Base-by-base conservation (phyloP, 2,888 invertebrate genomes). In the Electrophaes corylata region DNA sequence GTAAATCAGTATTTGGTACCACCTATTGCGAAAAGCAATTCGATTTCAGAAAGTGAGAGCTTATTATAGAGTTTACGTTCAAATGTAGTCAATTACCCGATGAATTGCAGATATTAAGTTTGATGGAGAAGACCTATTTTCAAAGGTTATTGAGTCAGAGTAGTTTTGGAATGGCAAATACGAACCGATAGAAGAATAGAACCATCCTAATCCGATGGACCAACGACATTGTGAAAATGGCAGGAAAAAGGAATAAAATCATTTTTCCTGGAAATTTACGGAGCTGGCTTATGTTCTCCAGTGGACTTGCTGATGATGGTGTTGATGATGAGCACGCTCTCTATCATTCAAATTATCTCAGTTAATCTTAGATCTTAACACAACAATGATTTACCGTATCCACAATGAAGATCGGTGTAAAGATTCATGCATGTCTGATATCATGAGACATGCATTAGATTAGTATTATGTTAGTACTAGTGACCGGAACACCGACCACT, bases 401-500 rank as follows among this genome's bases (percentile, higher is more conserved):
- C 12, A 16, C 10, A 37, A 37, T 37, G 16, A 16, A 35, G 35
- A 16, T 29, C 8, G 23, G 1, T 23, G 23, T 6, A n/a, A n/a
- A n/a, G n/a, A n/a, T 6, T 10, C 10, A 29, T 29, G 5, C 8
- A 10, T 10, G 8, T 8, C 23, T 14, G 4, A 43, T 20, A 51
- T n/a, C n/a, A n/a, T 35, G 19, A 43, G 35, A 35, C 43, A 35
- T 4, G 35, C 23, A 51, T 51, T 43, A 44, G 35, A 18, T 51
- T 35, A 44, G n/a, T 12, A 11, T 50, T 6, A 29, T 37, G 37
- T 23, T 35, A 16, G 37, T 37, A 14, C 16, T 16, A 12, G 19
- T 29, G 11, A 20, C 29, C 11, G 40, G 10, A 48, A 33, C 41
- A 47, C 26, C 35, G 50, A 35, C 45, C 51, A 44, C 48, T 46